A percentile compares a stretch with the other conserved stretches of the same genome.
phyloP scores from a whole-genome alignment of 1,140 invertebrate species.

The Catajapyx aquilonaris region DNA sequence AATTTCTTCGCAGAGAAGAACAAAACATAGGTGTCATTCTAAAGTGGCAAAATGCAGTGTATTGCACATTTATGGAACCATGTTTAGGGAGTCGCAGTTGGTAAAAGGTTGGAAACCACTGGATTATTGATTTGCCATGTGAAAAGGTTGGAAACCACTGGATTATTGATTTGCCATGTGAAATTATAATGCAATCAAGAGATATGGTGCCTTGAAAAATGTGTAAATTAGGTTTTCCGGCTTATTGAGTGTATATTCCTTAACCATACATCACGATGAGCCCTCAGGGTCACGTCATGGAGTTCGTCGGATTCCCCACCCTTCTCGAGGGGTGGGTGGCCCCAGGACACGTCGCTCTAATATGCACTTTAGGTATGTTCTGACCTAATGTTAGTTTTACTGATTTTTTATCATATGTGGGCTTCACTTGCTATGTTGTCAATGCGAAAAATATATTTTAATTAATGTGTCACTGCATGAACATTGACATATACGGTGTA shows the following conservation, averaged over 20 bases:
- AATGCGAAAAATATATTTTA: too few relatives aligned
- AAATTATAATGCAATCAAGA: background rate
- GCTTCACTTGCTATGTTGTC: too few relatives aligned
- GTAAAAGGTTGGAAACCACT: too few relatives aligned
- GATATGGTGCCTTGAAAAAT: background rate
- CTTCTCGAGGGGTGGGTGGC: conserved; percentile 48
- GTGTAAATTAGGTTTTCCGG: background rate
- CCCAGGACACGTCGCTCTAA: conserved; percentile 53
- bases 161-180: background rate
- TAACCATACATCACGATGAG: conserved; percentile 50
- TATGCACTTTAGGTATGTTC: conserved; percentile 61
- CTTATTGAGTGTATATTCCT: conserved; percentile 24
- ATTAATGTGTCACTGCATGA: too few relatives aligned
- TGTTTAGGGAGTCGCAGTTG: too few relatives aligned
- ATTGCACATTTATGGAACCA: too few relatives aligned
- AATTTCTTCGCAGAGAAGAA: conserved; percentile 9
- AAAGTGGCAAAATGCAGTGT: background rate
- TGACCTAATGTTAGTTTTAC: conserved; percentile 5
- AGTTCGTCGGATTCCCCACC: conserved; percentile 66
- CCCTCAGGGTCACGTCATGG: conserved; percentile 57
- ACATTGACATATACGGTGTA: too few relatives aligned
- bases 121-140: background rate
- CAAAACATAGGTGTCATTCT: conserved; percentile 1
- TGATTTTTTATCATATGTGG: too few relatives aligned
- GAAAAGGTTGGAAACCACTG: background rate